These are phyloP conservation scores for Babylonia areolata DNA, from an alignment of 1,140 invertebrate species.

Conservation along the genomic window DNA sequence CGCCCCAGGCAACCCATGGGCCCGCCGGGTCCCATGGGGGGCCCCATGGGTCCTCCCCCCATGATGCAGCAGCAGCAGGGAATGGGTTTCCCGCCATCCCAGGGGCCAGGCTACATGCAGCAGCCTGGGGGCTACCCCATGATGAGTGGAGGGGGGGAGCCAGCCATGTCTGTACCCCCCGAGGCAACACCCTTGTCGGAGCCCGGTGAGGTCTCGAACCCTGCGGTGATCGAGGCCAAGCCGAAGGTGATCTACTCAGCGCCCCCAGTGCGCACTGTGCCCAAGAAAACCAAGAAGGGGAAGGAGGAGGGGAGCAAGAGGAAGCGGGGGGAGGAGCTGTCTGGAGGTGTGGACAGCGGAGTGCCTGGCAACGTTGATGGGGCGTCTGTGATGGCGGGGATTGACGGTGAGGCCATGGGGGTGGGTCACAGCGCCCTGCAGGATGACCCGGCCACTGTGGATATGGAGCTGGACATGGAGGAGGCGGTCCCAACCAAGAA, in stretches of 20 bases:
- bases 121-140: slow-evolving; percentile 34
- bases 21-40: slow-evolving; percentile 38
- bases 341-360: not conserved
- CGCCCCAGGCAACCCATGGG: slow-evolving; percentile 26
- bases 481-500: slow-evolving; percentile 52
- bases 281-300: slow-evolving; percentile 53
- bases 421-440: not conserved
- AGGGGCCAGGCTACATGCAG: slow-evolving; percentile 19
- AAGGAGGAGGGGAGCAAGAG: slow-evolving; percentile 79
- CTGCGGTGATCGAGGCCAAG: slow-evolving; percentile 58
- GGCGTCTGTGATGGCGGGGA: no score
- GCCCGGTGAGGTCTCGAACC: not conserved
- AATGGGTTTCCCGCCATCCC: not conserved
- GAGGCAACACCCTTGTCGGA: not conserved
- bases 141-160: slow-evolving; percentile 20
- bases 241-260: slow-evolving; percentile 71
- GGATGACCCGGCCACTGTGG: slow-evolving; percentile 30
- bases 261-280: slow-evolving; percentile 59
- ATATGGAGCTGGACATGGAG: slow-evolving; percentile 29
- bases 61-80: slow-evolving; percentile 6
- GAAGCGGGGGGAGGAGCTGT: slow-evolving; percentile 34
- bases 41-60: slow-evolving; percentile 41
- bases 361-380: not conserved
- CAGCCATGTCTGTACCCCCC: no score
- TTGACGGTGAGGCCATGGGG: not conserved